Percentiles rank a stretch among this genome's conserved stretches.
These are phyloP conservation scores for Acomys russatus DNA, from an alignment of 2,797 vertebrate species.

Conservation along the genomic window DNA sequence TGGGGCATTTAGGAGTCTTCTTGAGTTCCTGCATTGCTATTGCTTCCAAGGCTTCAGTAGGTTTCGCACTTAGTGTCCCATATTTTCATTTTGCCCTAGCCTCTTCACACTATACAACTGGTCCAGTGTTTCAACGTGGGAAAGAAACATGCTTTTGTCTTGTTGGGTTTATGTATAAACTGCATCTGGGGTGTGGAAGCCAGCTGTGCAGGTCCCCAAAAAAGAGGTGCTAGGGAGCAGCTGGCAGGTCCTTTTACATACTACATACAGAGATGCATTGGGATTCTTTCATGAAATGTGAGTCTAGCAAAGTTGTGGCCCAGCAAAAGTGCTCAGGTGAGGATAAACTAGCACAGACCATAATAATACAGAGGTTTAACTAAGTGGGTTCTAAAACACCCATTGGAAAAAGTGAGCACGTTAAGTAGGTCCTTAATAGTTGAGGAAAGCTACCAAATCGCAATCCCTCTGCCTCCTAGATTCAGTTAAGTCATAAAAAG, in stretches of 20 bases:
- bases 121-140: too few species aligned
- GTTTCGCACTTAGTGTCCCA: background rate
- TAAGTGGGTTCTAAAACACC: too few species aligned
- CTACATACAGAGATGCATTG: background rate
- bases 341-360: too few species aligned
- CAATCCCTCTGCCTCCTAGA: background rate
- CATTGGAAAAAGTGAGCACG: too few species aligned
- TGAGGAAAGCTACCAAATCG: background rate
- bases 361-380: too few species aligned
- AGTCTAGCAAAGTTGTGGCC: too few species aligned
- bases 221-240: background rate
- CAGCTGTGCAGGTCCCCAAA: background rate
- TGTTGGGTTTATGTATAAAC: too few species aligned
- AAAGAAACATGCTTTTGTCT: too few species aligned
- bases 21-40: background rate
- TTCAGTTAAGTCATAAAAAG: background rate
- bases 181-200: background rate
- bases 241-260: background rate
- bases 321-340: too few species aligned
- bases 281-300: too few species aligned
- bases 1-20: too few species aligned
- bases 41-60: slow-evolving; percentile 20
- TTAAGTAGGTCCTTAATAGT: background rate
- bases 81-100: background rate
- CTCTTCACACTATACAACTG: background rate